Percentiles rank a stretch among this genome's conserved stretches.
phyloP scores from a whole-genome alignment of 2,113 vertebrate species.

The Dicaeum eximium region DNA sequence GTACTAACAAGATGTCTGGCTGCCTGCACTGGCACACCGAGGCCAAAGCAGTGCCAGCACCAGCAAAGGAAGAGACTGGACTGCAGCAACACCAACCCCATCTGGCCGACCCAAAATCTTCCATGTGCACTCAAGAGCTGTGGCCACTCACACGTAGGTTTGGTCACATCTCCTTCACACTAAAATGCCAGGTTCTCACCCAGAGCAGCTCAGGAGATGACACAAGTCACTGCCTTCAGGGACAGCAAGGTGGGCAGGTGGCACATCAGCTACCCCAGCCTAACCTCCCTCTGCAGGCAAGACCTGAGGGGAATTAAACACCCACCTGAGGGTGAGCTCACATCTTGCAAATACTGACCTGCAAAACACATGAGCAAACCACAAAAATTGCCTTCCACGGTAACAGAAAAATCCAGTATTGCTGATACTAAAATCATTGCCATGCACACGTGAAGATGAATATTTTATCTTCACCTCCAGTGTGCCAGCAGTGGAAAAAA shows the following conservation, averaged over 20 bases:
- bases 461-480: not conserved
- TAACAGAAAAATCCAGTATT: not conserved
- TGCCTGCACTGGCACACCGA: not conserved
- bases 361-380: not conserved
- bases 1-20: not conserved
- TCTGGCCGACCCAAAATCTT: not conserved
- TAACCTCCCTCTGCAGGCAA: not conserved
- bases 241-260: not conserved
- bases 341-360: not conserved
- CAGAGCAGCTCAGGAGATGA: not conserved
- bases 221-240: not conserved
- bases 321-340: not conserved
- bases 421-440: not conserved
- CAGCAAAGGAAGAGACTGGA: not conserved
- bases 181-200: not conserved
- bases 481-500: not conserved
- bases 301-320: not conserved
- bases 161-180: not conserved
- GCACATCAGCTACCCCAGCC: not conserved
- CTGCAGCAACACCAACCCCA: not conserved
- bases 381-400: not conserved
- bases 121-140: fast-evolving
- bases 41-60: not conserved
- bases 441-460: not conserved
- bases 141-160: not conserved